Conservation (phyloP, 2,888 invertebrate genomes). For the Spilarctia lutea region DNA sequence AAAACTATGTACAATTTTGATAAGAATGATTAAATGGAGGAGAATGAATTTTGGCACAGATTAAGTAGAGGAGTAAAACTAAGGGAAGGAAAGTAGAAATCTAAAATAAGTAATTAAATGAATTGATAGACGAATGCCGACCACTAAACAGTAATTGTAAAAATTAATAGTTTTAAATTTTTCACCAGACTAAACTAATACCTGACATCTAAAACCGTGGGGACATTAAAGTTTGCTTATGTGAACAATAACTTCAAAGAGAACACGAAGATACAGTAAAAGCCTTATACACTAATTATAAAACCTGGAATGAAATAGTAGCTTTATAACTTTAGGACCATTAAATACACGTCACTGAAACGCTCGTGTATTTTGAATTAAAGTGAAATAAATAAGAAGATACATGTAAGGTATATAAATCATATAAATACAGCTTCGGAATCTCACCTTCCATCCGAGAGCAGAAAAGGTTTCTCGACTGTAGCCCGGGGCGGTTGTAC, state of each 20-base stretch:
- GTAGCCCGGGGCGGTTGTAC: slow-evolving; percentile 89
- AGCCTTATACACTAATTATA: neutral
- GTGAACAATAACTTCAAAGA: neutral
- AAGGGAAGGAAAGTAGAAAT: too few species aligned
- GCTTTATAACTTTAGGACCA: neutral
- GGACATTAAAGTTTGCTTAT: neutral
- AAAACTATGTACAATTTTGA: too few species aligned
- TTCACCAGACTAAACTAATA: neutral
- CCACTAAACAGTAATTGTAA: neutral
- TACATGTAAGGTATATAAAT: neutral
- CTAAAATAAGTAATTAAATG: too few species aligned
- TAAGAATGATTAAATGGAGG: too few species aligned
- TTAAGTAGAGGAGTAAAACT: too few species aligned
- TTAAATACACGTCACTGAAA: neutral
- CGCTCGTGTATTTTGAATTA: neutral
- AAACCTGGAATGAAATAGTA: neutral
- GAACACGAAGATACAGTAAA: neutral
- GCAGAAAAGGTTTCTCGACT: slow-evolving; percentile 93
- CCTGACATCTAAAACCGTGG: neutral
- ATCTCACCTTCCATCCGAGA: slow-evolving; percentile 91
- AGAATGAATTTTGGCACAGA: too few species aligned
- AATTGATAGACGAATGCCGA: too few species aligned
- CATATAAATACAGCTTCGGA: neutral
- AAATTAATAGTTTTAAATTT: neutral
- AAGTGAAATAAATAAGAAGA: slow-evolving; percentile 21